phyloP scores from a whole-genome alignment of 2,888 invertebrate genomes.

The Caenorhabditis imperialis region DNA sequence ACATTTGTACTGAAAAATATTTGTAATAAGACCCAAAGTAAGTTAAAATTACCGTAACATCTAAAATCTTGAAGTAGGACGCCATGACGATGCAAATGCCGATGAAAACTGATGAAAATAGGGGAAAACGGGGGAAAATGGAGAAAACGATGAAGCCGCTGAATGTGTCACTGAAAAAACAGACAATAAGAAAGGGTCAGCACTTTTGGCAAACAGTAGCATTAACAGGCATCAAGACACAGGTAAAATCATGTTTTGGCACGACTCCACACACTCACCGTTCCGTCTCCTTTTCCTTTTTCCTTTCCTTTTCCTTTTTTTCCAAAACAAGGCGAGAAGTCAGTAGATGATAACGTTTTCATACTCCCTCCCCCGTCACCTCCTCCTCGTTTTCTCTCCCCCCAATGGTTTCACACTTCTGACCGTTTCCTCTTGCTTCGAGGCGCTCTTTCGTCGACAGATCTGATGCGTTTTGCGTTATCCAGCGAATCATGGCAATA shows the following conservation, averaged over 20 bases:
- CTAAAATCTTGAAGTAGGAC: conserved; percentile 43
- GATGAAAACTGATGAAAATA: too few relatives aligned
- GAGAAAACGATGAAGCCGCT: too few relatives aligned
- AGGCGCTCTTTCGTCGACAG: conserved; percentile 31
- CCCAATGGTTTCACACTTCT: conserved; percentile 46
- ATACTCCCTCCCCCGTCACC: conserved; percentile 2
- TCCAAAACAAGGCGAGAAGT: conserved; percentile 38
- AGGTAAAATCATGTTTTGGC: conserved; percentile 43
- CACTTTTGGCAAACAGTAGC: conserved; percentile 3
- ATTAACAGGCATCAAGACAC: conserved; percentile 4
- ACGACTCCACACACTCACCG: conserved; percentile 35
- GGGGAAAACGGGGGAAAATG: too few relatives aligned
- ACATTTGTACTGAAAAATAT: conserved; percentile 36
- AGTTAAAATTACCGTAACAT: conserved; percentile 30
- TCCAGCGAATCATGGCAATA: conserved; percentile 44
- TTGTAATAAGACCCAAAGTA: conserved; percentile 1
- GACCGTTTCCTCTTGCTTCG: conserved; percentile 21
- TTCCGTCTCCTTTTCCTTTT: conserved; percentile 49
- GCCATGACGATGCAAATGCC: too few relatives aligned
- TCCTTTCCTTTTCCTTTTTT: conserved; percentile 21
- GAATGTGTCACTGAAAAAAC: conserved; percentile 42
- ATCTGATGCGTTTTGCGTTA: conserved; percentile 21
- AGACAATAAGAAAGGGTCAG: conserved; percentile 15
- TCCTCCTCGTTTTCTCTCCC: conserved; percentile 23
- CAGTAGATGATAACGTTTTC: conserved; percentile 41